Percentiles rank a stretch among this genome's conserved stretches.
Evolutionary conservation across 2,888 invertebrate species (phyloP).

Genomic region (Hanleya hanleyi): DNA sequence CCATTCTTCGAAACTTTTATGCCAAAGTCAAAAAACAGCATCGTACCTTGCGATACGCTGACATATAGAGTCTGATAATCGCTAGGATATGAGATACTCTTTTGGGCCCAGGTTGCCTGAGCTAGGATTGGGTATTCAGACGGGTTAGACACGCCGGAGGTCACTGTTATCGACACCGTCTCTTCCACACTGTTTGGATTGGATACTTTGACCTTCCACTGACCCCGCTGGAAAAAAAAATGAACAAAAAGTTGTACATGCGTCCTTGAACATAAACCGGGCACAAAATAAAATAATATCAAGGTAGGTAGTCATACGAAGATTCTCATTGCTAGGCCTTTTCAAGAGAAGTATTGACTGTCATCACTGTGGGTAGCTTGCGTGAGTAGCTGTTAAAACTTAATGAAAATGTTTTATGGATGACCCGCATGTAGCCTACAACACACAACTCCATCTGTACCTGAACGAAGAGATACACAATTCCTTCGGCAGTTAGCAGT

Average conservation of each 20-base stretch:
- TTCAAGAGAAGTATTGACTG: too few species aligned
- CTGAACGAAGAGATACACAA: too few species aligned
- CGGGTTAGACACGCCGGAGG: not conserved
- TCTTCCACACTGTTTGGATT: not conserved
- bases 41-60: slow-evolving; percentile 22
- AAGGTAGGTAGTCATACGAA: not conserved
- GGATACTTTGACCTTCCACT: not conserved
- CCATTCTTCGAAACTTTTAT: too few species aligned
- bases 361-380: too few species aligned
- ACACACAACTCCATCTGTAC: too few species aligned
- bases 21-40: too few species aligned
- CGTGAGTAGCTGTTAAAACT: not conserved
- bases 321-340: not conserved
- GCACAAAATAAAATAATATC: not conserved
- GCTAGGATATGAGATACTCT: not conserved
- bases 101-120: slow-evolving; percentile 9
- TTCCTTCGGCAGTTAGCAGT: too few species aligned
- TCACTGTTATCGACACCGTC: slow-evolving; percentile 7
- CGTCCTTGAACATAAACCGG: too few species aligned
- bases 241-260: not conserved
- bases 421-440: too few species aligned
- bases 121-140: slow-evolving; percentile 6
- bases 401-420: too few species aligned
- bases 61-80: slow-evolving; percentile 13
- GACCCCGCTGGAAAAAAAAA: not conserved